Evolutionary conservation across 2,113 vertebrate species (phyloP).

Genomic region (Noctilio leporinus): DNA sequence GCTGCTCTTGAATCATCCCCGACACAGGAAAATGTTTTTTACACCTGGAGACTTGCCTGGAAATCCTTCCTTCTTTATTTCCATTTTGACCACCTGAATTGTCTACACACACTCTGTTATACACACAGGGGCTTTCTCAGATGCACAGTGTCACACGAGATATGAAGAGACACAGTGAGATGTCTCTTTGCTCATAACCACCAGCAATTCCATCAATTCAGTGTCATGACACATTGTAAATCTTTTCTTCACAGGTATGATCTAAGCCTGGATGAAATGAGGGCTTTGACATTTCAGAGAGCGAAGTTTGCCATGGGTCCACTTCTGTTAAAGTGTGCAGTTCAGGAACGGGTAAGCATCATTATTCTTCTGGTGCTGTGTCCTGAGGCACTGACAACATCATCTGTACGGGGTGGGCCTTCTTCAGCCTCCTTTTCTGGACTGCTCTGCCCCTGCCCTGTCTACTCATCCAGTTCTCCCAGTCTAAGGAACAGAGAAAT

Average conservation of each 20-base stretch:
- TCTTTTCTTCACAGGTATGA: conserved; percentile 66
- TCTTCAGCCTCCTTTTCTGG: not conserved
- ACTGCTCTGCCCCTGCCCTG: not conserved
- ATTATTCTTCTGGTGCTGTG: not conserved
- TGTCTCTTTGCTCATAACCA: no score
- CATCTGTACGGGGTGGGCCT: rapidly evolving
- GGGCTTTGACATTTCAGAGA: conserved; percentile 75
- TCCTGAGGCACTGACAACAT: not conserved
- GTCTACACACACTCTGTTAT: not conserved
- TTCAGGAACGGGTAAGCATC: conserved; percentile 73
- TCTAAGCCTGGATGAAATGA: conserved; percentile 73
- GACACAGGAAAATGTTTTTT: not conserved
- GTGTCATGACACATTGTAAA: not conserved
- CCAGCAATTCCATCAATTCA: not conserved
- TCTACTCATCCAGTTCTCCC: not conserved
- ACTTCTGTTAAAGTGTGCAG: conserved; percentile 57
- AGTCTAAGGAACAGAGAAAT: not conserved
- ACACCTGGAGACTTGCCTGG: not conserved
- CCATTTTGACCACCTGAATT: not conserved
- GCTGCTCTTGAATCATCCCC: not conserved
- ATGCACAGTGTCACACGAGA: rapidly evolving
- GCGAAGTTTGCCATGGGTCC: conserved; percentile 63
- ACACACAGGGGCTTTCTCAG: not conserved
- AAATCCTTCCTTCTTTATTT: not conserved
- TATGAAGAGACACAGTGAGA: no score